Evolutionary conservation across 2,113 vertebrate species (phyloP).

Genomic region (Clinocottus analis): DNA sequence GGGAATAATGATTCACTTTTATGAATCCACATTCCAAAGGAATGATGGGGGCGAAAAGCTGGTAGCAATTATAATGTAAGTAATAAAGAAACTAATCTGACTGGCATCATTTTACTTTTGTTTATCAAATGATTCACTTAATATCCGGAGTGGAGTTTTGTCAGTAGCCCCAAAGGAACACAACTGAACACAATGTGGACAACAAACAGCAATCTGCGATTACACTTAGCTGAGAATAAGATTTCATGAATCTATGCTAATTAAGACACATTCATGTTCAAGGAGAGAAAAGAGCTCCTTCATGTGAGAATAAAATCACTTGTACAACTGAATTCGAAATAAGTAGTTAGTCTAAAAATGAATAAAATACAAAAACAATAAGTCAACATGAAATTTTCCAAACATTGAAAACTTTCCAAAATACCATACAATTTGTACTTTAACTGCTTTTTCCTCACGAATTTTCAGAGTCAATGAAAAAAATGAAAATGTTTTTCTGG

Average conservation of each 20-base stretch:
- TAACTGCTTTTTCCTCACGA: conserved; percentile 7
- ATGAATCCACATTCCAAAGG: not conserved
- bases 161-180: not conserved
- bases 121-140: not conserved
- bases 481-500: not conserved
- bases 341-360: not conserved
- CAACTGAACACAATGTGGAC: not conserved
- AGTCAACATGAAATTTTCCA: not conserved
- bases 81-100: not conserved
- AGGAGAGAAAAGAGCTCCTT: not conserved
- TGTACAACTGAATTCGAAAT: not conserved
- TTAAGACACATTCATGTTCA: conserved; percentile 7
- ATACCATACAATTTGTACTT: not conserved
- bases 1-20: not conserved
- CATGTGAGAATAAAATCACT: conserved; percentile 4
- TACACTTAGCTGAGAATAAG: not conserved
- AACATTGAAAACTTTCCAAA: conserved; percentile 4
- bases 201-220: not conserved
- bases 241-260: not conserved
- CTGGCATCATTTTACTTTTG: conserved; percentile 16
- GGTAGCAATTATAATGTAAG: not conserved
- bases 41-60: not conserved
- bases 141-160: not conserved
- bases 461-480: not conserved
- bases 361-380: not conserved